Percentiles rank a stretch among this genome's conserved stretches.
These are phyloP conservation scores for Schizaphis graminum DNA, from an alignment of 2,888 invertebrate species.

Conservation along the genomic window DNA sequence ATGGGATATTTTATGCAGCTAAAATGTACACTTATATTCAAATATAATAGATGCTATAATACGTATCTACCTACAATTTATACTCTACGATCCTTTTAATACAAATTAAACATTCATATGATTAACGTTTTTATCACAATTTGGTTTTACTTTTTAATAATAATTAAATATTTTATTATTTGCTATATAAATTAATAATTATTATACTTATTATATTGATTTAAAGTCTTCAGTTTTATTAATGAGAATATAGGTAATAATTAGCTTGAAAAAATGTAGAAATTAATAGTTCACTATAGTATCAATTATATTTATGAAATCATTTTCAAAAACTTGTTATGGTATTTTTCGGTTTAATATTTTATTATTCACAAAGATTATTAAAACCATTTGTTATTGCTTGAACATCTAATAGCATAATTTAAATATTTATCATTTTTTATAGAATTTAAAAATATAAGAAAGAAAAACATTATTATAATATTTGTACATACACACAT, in stretches of 20 bases:
- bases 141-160: background rate
- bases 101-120: background rate
- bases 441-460: background rate
- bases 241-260: background rate
- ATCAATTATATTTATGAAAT: background rate
- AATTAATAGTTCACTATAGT: background rate
- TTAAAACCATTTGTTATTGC: background rate
- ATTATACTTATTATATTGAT: background rate
- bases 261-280: background rate
- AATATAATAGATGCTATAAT: background rate
- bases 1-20: constrained; percentile 36
- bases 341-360: background rate
- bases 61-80: background rate
- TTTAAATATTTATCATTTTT: background rate
- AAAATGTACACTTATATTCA: background rate
- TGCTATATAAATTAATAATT: background rate
- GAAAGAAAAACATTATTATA: background rate
- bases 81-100: background rate
- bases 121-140: background rate
- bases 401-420: background rate
- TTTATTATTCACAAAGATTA: background rate
- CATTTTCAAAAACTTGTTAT: background rate
- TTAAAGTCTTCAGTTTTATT: background rate
- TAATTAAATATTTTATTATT: background rate
- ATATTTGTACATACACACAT: background rate